Percentiles rank a stretch among this genome's conserved stretches.
These are phyloP conservation scores for Podocnemis expansa DNA, from an alignment of 2,113 vertebrate species.

Conservation along the genomic window DNA sequence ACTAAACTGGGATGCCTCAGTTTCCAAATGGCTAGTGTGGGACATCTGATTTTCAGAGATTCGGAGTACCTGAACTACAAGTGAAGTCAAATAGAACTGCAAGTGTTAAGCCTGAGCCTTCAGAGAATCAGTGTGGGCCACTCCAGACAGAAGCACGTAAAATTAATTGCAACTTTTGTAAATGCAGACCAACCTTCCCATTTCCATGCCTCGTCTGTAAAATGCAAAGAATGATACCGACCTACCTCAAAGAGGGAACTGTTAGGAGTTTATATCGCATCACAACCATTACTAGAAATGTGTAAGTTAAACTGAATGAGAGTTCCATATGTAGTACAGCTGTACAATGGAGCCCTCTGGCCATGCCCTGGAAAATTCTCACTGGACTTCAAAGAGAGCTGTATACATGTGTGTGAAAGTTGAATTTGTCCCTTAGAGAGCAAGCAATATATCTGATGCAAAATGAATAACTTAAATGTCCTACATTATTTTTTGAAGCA, in stretches of 20 bases:
- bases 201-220: background rate
- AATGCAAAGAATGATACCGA: background rate
- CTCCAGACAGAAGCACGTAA: background rate
- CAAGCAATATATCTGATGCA: background rate
- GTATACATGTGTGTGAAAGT: background rate
- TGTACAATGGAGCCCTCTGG: background rate
- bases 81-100: background rate
- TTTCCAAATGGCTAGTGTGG: background rate
- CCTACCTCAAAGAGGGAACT: background rate
- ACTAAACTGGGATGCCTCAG: background rate
- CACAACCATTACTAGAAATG: background rate
- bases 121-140: background rate
- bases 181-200: background rate
- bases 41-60: background rate
- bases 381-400: background rate
- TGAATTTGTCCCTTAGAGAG: too few species aligned
- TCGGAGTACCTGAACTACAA: background rate
- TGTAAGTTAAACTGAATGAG: background rate
- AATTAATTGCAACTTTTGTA: background rate
- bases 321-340: background rate
- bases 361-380: background rate
- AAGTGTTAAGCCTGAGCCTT: background rate
- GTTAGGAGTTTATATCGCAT: background rate
- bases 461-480: background rate
- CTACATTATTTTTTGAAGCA: background rate